phyloP scores from a whole-genome alignment of 1,140 invertebrate genomes.

The Lycorma delicatula region DNA sequence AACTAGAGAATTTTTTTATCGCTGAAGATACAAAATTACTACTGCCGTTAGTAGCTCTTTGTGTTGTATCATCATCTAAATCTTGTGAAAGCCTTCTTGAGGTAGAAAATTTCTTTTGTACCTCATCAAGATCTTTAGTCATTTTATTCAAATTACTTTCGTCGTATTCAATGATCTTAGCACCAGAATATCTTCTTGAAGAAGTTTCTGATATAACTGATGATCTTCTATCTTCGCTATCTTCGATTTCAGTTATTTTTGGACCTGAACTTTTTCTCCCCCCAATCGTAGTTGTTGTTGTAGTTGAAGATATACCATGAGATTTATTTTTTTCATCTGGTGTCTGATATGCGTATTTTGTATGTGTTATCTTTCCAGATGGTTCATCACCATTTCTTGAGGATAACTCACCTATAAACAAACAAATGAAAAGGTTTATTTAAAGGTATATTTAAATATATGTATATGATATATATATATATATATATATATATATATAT shows the following conservation, averaged over 20 bases:
- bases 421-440: no score
- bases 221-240: constrained; percentile 8
- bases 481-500: no score
- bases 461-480: no score
- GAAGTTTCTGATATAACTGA: not conserved
- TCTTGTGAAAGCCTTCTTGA: no score
- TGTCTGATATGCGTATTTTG: constrained; percentile 43
- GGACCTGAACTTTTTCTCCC: constrained; percentile 17
- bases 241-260: constrained; percentile 21
- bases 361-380: constrained; percentile 51
- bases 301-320: constrained; percentile 14
- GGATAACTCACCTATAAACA: constrained; percentile 50
- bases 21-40: constrained; percentile 15
- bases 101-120: no score
- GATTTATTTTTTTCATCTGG: constrained; percentile 20
- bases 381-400: constrained; percentile 55
- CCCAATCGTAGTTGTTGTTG: constrained; percentile 22
- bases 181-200: not conserved
- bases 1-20: not conserved
- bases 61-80: not conserved
- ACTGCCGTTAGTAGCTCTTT: not conserved
- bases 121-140: no score
- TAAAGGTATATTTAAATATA: no score
- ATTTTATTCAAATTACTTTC: no score
- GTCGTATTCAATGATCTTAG: constrained; percentile 15